A percentile compares a stretch with the other conserved stretches of the same genome.
These are phyloP conservation scores for Heliconius melpomene DNA, from an alignment of 1,140 invertebrate genomes.

Conservation along the genomic window DNA sequence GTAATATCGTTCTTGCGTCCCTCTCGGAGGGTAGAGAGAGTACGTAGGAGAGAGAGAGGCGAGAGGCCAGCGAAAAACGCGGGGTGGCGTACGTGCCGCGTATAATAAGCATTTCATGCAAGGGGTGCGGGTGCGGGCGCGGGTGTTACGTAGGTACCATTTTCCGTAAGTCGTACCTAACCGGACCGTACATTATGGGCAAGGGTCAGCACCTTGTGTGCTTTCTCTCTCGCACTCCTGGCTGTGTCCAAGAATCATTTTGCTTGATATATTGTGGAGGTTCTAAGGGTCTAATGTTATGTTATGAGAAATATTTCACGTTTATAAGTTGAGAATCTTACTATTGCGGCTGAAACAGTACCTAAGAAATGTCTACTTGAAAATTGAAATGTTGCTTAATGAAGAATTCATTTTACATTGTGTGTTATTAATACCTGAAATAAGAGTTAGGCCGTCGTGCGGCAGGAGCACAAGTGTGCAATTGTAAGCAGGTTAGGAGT, in stretches of 20 bases:
- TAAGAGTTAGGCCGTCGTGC: no score
- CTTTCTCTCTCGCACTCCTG: conserved; percentile 70
- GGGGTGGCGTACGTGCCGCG: conserved; percentile 78
- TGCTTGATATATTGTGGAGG: conserved; percentile 72
- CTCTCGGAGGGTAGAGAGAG: conserved; percentile 51
- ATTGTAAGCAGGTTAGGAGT: no score
- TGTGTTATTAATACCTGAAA: no score
- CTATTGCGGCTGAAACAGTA: background rate
- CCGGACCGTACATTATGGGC: conserved; percentile 82
- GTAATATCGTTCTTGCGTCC: conserved; percentile 78
- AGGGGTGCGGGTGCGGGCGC: conserved; percentile 65
- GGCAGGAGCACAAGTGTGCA: no score
- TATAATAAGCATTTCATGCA: conserved; percentile 83
- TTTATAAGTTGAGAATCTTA: conserved; percentile 29
- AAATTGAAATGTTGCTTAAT: background rate
- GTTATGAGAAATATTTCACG: conserved; percentile 36
- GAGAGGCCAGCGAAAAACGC: conserved; percentile 53
- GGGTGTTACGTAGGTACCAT: conserved; percentile 75
- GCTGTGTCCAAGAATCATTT: conserved; percentile 71
- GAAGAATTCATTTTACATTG: no score
- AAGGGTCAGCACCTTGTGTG: conserved; percentile 76
- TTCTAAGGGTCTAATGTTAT: conserved; percentile 37
- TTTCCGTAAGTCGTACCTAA: conserved; percentile 81
- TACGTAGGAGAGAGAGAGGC: conserved; percentile 60
- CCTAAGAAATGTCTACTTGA: background rate